A percentile compares a stretch with the other conserved stretches of the same genome.
Evolutionary conservation across 2,888 invertebrate genomes (phyloP).

Genomic region (Axea sp.): DNA sequence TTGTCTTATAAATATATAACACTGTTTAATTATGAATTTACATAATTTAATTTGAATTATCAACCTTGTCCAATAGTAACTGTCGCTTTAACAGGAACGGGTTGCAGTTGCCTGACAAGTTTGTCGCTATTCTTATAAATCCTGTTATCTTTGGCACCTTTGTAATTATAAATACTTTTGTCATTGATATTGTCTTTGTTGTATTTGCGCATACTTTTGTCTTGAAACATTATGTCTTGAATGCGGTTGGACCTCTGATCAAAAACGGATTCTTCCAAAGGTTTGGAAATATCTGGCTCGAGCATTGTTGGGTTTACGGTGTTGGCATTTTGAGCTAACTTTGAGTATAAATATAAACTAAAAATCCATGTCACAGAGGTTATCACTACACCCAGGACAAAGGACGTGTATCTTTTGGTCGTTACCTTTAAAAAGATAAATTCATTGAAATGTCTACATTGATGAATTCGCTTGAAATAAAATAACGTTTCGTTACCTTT

Average conservation of each 20-base stretch:
- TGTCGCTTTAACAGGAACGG: constrained; percentile 75
- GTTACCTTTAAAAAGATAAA: constrained; percentile 68
- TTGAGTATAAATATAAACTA: constrained; percentile 86
- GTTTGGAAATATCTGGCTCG: constrained; percentile 63
- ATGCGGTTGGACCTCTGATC: constrained; percentile 64
- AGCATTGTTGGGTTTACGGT: constrained; percentile 78
- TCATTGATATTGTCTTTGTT: constrained; percentile 23
- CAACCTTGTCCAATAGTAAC: constrained; percentile 74
- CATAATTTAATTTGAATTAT: no score
- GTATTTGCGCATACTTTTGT: constrained; percentile 63
- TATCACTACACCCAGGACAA: constrained; percentile 86
- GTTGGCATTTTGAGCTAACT: constrained; percentile 80
- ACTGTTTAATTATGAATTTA: no score
- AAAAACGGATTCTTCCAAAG: constrained; percentile 68
- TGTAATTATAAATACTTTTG: constrained; percentile 64
- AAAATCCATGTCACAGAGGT: constrained; percentile 88
- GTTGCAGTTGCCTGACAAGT: constrained; percentile 79
- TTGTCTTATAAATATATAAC: no score
- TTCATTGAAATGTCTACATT: no score
- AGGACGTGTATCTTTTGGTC: constrained; percentile 81
- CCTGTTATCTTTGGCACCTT: constrained; percentile 64
- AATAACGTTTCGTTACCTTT: no score
- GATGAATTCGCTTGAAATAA: no score
- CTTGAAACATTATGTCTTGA: constrained; percentile 55
- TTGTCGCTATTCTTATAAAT: constrained; percentile 79